Base-by-base conservation (phyloP, 2,797 vertebrate species). In the Myotis daubentonii region DNA sequence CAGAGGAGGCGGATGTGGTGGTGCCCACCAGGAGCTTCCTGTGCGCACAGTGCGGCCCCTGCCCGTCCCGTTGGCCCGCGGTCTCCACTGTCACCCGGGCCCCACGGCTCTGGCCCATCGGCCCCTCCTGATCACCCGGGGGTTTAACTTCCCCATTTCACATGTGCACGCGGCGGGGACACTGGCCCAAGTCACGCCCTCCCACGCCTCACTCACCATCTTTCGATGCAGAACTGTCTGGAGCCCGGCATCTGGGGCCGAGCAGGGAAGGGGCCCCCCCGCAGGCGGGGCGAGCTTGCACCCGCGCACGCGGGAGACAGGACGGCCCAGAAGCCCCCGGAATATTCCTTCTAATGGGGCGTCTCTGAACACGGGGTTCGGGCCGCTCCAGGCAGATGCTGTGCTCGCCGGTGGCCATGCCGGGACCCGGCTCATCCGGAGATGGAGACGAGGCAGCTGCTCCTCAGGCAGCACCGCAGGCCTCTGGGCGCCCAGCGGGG, bases 401-500 rank as follows among this genome's bases (percentile, higher is more conserved):
- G 5, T 25, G 57, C n/a, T 51, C 11, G 79, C 38, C 2, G n/a
- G 66, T 41, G 65, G 60, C 12, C 36, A n/a, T 1, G 10, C 6
- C 30, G 8, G 74, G 22, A 6, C 33, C 33, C 25, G 55, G 53
- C n/a, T 65, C 62, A 22, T 23, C 20, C 53, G 16, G 49, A 17
- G 49, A 51, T 3, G 5, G 16, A 17, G 49, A 51, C 49, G 6
- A 51, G 49, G 49, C 5, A 1, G 15, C 49, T 49, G 49, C 13
- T 15, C 15, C 49, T 16, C 49, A 49, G 49, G 49, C 49, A 51
- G 49, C 49, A 51, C 16, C 49, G 47, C 47, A 47, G 47, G 47
- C 47, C 47, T 13, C 2, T 41, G 60, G 60, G 44, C 10, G 5
- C 9, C 5, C 3, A 13, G 1, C 0, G 1, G 8, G 47, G 30